These are phyloP conservation scores for Tetramorium parvispinum DNA, from an alignment of 1,140 invertebrate species.

Conservation along the genomic window DNA sequence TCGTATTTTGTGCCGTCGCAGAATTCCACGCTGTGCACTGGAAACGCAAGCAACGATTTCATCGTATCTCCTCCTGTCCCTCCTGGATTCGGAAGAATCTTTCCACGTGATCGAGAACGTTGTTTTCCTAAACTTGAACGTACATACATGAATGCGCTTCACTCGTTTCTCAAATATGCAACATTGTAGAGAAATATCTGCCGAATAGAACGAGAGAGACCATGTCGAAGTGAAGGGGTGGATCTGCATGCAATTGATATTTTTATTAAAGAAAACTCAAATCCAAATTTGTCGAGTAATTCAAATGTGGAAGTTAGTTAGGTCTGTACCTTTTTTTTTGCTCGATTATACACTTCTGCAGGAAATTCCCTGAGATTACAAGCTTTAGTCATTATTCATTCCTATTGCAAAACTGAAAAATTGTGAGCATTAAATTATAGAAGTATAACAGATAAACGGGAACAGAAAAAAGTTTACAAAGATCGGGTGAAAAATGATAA, in stretches of 20 bases:
- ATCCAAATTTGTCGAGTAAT: background rate
- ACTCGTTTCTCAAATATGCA: slow-evolving; percentile 44
- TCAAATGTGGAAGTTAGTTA: background rate
- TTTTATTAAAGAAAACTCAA: background rate
- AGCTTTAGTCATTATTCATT: background rate
- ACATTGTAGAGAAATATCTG: background rate
- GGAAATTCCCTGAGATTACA: background rate
- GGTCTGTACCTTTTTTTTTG: background rate
- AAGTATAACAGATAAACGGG: background rate
- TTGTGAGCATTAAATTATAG: background rate
- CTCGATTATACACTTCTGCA: background rate
- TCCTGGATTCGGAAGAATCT: slow-evolving; percentile 21
- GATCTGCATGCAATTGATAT: background rate
- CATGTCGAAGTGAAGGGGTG: background rate
- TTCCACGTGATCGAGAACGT: slow-evolving; percentile 54
- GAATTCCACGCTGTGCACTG: slow-evolving; percentile 19
- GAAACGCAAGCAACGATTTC: slow-evolving; percentile 27
- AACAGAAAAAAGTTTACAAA: background rate
- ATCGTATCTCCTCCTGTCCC: background rate
- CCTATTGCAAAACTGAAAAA: background rate
- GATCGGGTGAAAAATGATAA: slow-evolving; percentile 24
- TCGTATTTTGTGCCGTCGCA: slow-evolving; percentile 40
- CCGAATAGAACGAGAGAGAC: background rate
- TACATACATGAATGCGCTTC: slow-evolving; percentile 11
- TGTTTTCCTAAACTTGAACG: slow-evolving; percentile 53